Conservation (phyloP, 2,888 invertebrate genomes). For the Amphipyra tragopoginis region DNA sequence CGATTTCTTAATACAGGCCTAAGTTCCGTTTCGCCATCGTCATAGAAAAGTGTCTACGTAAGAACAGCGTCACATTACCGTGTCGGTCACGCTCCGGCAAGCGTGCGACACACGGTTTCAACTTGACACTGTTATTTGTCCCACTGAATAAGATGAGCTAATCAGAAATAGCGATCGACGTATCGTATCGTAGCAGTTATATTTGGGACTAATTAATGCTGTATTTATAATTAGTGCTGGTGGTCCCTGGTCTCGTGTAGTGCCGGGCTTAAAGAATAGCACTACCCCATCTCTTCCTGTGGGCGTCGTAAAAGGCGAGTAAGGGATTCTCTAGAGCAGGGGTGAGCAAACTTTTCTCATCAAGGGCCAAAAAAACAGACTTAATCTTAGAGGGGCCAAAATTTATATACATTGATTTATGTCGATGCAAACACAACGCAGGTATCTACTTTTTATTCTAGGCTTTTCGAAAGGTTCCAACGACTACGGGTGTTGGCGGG, state of each 20-base stretch:
- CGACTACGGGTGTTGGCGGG: too few relatives aligned
- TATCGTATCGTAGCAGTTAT: constrained; percentile 40
- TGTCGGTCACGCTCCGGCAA: constrained; percentile 57
- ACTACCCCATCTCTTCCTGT: too few relatives aligned
- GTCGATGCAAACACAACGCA: too few relatives aligned
- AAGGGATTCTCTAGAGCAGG: too few relatives aligned
- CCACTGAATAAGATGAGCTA: constrained; percentile 49
- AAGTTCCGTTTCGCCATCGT: constrained; percentile 2
- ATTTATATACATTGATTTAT: too few relatives aligned
- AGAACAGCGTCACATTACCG: constrained; percentile 44
- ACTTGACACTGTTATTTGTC: constrained; percentile 79
- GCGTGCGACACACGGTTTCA: constrained; percentile 76
- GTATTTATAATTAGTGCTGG: constrained; percentile 48
- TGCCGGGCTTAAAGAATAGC: too few relatives aligned
- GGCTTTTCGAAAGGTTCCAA: too few relatives aligned
- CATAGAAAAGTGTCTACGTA: constrained; percentile 23
- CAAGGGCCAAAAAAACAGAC: too few relatives aligned
- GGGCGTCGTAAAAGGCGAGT: too few relatives aligned
- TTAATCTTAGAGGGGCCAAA: too few relatives aligned
- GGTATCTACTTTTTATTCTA: too few relatives aligned
- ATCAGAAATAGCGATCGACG: constrained; percentile 57
- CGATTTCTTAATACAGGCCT: neutral
- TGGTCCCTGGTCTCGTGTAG: constrained; percentile 49
- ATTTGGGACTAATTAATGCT: constrained; percentile 51
- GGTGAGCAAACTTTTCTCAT: too few relatives aligned